Evolutionary conservation across 2,797 vertebrate genomes (phyloP), one percentile per base, ranked within the genome.

Genomic region (Champsocephalus gunnari): DNA sequence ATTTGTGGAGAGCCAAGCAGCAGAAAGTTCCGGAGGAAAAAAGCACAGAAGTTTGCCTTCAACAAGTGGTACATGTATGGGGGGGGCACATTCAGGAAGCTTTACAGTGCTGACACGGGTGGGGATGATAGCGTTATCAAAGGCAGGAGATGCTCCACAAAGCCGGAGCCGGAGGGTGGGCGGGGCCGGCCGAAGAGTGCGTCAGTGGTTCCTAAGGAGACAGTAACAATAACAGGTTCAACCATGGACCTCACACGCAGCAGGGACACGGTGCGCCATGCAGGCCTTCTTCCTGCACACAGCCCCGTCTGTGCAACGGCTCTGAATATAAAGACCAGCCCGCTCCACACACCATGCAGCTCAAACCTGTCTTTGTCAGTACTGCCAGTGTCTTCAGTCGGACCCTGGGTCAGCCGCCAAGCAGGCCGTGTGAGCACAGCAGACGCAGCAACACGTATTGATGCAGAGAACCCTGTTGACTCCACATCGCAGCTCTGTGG

Each of bases 51-150:
- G 92, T 98, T 99, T 83, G 96, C 97, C 43, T 97, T 98, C 89
- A 96, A 97, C 85, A 99, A 98, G 90, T 99, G 98, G 98, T 97
- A 97, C 85, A 96, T 98, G 88, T 99, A 99, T 1, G 96, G 97
- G 62, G 95, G 95, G 0, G 98, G 98, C 71, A 97, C 96, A 0
- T 99, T 99, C 75, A 96, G 94, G 88, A 98, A 96, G 87, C 95
- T 99, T 73, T 99, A 99, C 85, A 93, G 92, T 71, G 91, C 93
- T 41, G 93, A 93, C 56, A 96, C 96, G 87, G 79, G 66, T 12
- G 84, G 70, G 3, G 84, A 90, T 66, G 92, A 86, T 0, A 56
- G 63, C 54, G 19, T 43, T 17, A 32, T 81, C 13, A 95, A 93
- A 66, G 80, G 85, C 51, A 95, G 88, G 89, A 95, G 87, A 84